phyloP scores from a whole-genome alignment of 1,140 invertebrate species.

The Eciton burchellii region DNA sequence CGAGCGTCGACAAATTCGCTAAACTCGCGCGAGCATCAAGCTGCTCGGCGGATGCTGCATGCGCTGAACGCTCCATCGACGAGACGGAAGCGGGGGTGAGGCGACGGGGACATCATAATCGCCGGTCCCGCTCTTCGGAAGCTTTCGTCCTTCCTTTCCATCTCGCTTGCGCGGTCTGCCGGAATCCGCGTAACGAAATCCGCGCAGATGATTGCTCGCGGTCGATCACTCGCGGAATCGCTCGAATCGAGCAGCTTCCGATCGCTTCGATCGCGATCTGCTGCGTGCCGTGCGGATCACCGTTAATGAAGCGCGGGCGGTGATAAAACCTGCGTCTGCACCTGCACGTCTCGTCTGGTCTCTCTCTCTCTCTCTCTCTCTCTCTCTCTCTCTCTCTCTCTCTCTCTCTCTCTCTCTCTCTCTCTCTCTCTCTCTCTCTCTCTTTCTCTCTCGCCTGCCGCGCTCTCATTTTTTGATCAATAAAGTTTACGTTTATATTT shows the following conservation, averaged over 20 bases:
- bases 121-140: too few species aligned
- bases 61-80: slow-evolving; percentile 42
- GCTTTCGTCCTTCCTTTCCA: too few species aligned
- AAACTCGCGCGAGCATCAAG: slow-evolving; percentile 52
- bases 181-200: slow-evolving; percentile 33
- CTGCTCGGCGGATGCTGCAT: slow-evolving; percentile 19
- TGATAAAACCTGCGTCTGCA: background rate
- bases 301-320: slow-evolving; percentile 5
- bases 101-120: too few species aligned
- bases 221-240: slow-evolving; percentile 25
- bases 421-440: slow-evolving; percentile 2
- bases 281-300: slow-evolving; percentile 17
- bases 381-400: too few species aligned
- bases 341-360: background rate
- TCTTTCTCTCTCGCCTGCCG: background rate
- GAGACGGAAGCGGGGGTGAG: slow-evolving; percentile 30
- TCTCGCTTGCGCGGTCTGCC: too few species aligned
- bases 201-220: slow-evolving; percentile 35
- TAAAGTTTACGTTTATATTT: slow-evolving; percentile 61
- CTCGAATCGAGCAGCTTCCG: slow-evolving; percentile 27
- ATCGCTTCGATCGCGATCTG: slow-evolving; percentile 20
- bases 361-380: too few species aligned
- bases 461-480: slow-evolving; percentile 45
- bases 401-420: background rate
- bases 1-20: slow-evolving; percentile 47